Percentiles rank a stretch among this genome's conserved stretches.
Evolutionary conservation across 2,113 vertebrate species (phyloP).

Genomic region (Apistogramma diplotaenia): DNA sequence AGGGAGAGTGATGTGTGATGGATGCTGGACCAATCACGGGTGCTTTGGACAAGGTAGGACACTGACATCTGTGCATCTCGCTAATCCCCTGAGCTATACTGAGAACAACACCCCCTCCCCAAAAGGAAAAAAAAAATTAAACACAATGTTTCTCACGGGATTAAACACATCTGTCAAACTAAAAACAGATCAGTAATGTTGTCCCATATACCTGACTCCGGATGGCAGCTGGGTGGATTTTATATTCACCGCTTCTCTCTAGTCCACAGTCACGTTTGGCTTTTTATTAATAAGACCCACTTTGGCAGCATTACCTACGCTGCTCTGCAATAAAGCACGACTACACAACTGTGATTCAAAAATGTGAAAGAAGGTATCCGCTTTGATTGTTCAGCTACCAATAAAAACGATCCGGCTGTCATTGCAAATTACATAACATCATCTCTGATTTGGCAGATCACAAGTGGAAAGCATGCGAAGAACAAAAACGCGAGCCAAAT

Average conservation of each 20-base stretch:
- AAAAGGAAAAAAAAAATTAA: not conserved
- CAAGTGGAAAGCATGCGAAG: slow-evolving; percentile 41
- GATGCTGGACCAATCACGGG: slow-evolving; percentile 3
- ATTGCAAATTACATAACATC: slow-evolving; percentile 49
- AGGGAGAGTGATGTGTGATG: no score
- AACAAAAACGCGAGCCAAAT: slow-evolving; percentile 60
- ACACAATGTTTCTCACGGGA: not conserved
- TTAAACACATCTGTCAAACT: slow-evolving; percentile 25
- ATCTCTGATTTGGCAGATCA: slow-evolving; percentile 59
- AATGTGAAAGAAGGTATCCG: not conserved
- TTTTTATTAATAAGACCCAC: not conserved
- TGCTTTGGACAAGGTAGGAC: slow-evolving; percentile 1
- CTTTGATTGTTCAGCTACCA: slow-evolving; percentile 38
- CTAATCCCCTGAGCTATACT: slow-evolving; percentile 40
- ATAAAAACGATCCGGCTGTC: slow-evolving; percentile 38
- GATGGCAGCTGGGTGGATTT: not conserved
- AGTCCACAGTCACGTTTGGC: not conserved
- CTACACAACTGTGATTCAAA: not conserved
- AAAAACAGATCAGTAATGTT: not conserved
- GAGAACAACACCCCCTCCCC: slow-evolving; percentile 11
- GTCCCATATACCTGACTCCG: not conserved
- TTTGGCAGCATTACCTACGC: not conserved
- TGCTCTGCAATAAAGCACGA: not conserved
- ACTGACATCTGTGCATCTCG: slow-evolving; percentile 39
- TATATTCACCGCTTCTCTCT: not conserved